These are phyloP conservation scores for Pogonomyrmex californicus DNA, from an alignment of 1,140 invertebrate genomes.

Conservation along the genomic window DNA sequence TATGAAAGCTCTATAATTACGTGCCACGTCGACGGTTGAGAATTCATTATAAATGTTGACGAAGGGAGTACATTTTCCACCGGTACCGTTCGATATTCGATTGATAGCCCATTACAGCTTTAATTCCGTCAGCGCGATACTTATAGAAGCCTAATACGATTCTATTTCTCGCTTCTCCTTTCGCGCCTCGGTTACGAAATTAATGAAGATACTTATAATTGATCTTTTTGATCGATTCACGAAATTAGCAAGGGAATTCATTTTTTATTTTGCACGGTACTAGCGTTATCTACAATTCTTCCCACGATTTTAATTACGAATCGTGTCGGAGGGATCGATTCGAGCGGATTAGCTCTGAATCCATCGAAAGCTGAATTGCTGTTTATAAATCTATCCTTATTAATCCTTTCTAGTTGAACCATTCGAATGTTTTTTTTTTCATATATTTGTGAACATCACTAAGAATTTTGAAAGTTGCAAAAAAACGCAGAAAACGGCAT, in stretches of 20 bases:
- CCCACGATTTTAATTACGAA: slow-evolving; percentile 47
- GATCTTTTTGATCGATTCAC: not conserved
- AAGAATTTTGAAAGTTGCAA: not conserved
- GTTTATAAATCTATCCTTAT: not conserved
- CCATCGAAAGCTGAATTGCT: slow-evolving; percentile 1
- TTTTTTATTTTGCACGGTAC: not conserved
- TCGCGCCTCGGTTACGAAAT: not conserved
- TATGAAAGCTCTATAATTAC: not conserved
- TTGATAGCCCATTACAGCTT: slow-evolving; percentile 31
- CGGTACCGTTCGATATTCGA: not conserved
- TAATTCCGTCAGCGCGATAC: slow-evolving; percentile 9
- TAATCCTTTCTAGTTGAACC: not conserved
- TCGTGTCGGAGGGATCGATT: slow-evolving; percentile 21
- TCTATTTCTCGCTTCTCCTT: not conserved
- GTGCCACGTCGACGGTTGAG: not conserved
- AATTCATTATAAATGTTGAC: slow-evolving; percentile 29
- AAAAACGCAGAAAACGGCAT: not conserved
- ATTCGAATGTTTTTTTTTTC: not conserved
- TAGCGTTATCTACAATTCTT: not conserved
- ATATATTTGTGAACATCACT: not conserved
- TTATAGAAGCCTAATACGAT: slow-evolving; percentile 7
- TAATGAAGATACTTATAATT: slow-evolving; percentile 35
- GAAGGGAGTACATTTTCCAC: not conserved
- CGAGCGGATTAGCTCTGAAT: slow-evolving; percentile 33
- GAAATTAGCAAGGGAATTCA: not conserved